Base-by-base conservation (phyloP, 2,888 invertebrate genomes). In the Pecten maximus region DNA sequence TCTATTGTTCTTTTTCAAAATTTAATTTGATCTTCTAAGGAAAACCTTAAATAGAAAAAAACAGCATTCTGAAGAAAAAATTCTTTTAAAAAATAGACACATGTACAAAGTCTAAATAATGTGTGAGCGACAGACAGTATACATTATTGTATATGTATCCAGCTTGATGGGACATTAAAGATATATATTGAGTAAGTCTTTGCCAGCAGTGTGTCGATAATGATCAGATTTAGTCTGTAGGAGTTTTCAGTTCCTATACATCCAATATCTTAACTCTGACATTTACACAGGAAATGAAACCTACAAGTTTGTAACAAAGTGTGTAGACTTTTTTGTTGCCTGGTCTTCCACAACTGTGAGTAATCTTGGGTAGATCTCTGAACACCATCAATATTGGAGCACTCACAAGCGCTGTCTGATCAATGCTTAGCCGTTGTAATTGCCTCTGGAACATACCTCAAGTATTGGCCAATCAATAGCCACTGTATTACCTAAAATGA, bases 331-430 rank as follows among this genome's bases (percentile, higher is more conserved):
- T 16, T 60, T 6, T 60, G 23, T 60, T n/a, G n/a, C n/a, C n/a
- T 60, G 60, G 60, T 60, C n/a, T 23, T 19, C 60, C n/a, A 23
- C 23, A 23, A 60, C 23, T 60, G n/a, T 60, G 60, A 60, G 60
- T 60, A 60, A 60, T 60, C 60, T 60, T 60, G 6, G 0, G 23
- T 23, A 23, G 60, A 60, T 60, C n/a, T 60, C 48, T 2, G 23
- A 16, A 60, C 60, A 6, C n/a, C 60, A 60, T 60, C 60, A 60
- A 60, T 60, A 60, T 60, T 60, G 60, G 60, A 60, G 60, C n/a
- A 60, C 23, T 60, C 60, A 60, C 60, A 60, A 23, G 16, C 60
- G 2, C n/a, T n/a, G 60, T 60, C 60, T 60, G 60, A 60, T 60
- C 60, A 60, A 60, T 60, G 60, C 60, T 60, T n/a, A 23, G 60